Percentiles rank a stretch among this genome's conserved stretches.
phyloP scores from a whole-genome alignment of 2,888 invertebrate genomes.

The Dynastes tityus region DNA sequence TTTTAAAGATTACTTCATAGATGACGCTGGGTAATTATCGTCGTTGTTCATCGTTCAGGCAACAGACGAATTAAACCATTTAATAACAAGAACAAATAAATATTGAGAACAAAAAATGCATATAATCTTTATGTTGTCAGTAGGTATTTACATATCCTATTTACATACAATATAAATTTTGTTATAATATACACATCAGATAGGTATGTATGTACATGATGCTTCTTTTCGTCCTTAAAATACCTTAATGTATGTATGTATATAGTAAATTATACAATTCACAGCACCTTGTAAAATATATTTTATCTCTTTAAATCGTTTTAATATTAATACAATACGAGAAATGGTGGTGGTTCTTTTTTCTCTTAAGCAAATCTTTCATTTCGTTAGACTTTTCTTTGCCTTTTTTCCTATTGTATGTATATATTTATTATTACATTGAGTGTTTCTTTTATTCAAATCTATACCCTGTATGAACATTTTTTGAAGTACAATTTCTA shows the following conservation, averaged over 20 bases:
- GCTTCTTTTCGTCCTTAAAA: not conserved
- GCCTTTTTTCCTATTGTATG: not conserved
- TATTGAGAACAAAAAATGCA: no score
- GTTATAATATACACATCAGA: not conserved
- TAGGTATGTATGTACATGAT: not conserved
- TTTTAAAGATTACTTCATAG: no score
- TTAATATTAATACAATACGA: no score
- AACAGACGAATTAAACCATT: no score
- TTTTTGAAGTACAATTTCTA: not conserved
- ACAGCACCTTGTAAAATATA: conserved; percentile 53
- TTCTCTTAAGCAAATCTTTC: not conserved
- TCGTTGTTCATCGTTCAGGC: no score
- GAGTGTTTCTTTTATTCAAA: conserved; percentile 21
- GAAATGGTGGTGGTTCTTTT: not conserved
- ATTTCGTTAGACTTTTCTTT: not conserved
- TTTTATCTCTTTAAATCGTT: conserved; percentile 2
- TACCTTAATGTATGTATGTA: not conserved
- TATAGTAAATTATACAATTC: conserved; percentile 41
- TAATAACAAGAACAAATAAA: no score
- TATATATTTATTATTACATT: not conserved
- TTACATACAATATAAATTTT: conserved; percentile 7
- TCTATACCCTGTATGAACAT: conserved; percentile 48
- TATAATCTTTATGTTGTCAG: no score
- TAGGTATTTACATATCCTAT: conserved; percentile 16
- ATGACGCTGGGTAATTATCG: no score